Percentiles rank a stretch among this genome's conserved stretches.
phyloP scores from a whole-genome alignment of 2,888 invertebrate genomes.

The Eupithecia tripunctaria region DNA sequence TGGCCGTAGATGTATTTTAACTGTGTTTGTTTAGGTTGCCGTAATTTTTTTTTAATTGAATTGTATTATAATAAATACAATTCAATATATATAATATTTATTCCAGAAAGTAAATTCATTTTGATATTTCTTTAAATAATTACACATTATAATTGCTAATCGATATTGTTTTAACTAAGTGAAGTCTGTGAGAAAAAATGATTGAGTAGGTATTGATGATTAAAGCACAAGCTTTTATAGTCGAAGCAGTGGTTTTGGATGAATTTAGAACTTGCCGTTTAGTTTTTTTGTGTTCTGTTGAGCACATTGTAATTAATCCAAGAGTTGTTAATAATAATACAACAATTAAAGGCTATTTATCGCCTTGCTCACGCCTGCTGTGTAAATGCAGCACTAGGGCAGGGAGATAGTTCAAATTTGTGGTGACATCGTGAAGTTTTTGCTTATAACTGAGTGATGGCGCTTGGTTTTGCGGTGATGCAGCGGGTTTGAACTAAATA shows the following conservation, averaged over 20 bases:
- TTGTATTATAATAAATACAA: too few relatives aligned
- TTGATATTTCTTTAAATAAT: too few relatives aligned
- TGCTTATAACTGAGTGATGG: conserved; percentile 34
- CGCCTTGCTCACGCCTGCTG: background rate
- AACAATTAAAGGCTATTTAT: background rate
- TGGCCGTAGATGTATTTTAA: too few relatives aligned
- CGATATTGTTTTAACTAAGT: background rate
- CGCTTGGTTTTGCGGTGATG: conserved; percentile 24
- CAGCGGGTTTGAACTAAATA: background rate
- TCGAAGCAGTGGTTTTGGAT: background rate
- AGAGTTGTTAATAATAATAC: background rate
- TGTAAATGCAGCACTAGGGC: conserved; percentile 18
- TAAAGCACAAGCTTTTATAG: too few relatives aligned
- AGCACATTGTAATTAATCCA: background rate
- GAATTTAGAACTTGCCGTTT: too few relatives aligned
- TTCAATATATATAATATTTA: too few relatives aligned
- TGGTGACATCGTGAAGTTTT: conserved; percentile 40
- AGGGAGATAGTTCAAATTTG: conserved; percentile 29
- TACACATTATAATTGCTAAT: background rate
- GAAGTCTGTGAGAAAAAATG: background rate
- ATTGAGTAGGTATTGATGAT: background rate
- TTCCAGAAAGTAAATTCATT: background rate
- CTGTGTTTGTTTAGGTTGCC: too few relatives aligned
- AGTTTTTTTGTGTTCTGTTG: background rate
- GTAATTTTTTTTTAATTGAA: too few relatives aligned